A percentile compares a stretch with the other conserved stretches of the same genome.
Conservation (phyloP, 2,797 vertebrate species). For the Tympanoctomys barrerae region DNA sequence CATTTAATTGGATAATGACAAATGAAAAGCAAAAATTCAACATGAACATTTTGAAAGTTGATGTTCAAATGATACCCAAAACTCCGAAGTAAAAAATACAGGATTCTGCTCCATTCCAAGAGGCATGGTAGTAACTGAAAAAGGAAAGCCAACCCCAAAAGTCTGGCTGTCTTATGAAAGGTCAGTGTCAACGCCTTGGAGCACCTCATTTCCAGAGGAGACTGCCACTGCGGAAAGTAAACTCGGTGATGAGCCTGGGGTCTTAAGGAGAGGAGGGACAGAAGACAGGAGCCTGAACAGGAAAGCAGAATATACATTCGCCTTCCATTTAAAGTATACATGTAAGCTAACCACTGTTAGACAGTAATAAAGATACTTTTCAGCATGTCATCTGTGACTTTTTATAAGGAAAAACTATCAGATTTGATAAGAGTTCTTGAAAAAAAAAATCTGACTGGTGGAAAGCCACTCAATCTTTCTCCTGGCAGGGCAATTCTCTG, state of each 20-base stretch:
- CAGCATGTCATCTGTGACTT: conserved; percentile 1
- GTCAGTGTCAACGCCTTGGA: not conserved
- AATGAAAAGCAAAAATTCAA: conserved; percentile 28
- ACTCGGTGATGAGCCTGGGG: not conserved
- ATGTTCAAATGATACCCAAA: not conserved
- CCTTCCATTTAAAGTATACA: not conserved
- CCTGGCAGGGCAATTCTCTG: not conserved
- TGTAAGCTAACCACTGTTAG: conserved; percentile 1
- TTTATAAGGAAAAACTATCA: not conserved
- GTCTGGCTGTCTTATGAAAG: not conserved
- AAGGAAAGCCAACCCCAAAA: not conserved
- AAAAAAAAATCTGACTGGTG: not conserved
- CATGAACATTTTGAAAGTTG: conserved; percentile 10
- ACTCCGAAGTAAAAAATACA: not conserved
- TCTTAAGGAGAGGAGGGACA: not conserved
- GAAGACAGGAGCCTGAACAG: not conserved
- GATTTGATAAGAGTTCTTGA: not conserved
- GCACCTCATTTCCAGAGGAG: not conserved
- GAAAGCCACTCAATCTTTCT: not conserved
- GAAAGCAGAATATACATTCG: not conserved
- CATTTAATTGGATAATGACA: not conserved
- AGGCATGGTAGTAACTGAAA: not conserved
- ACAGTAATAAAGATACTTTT: not conserved
- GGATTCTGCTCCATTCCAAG: not conserved
- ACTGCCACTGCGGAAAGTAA: not conserved